Base-by-base conservation (phyloP, 1,140 invertebrate genomes). In the Laupala kohalensis region DNA sequence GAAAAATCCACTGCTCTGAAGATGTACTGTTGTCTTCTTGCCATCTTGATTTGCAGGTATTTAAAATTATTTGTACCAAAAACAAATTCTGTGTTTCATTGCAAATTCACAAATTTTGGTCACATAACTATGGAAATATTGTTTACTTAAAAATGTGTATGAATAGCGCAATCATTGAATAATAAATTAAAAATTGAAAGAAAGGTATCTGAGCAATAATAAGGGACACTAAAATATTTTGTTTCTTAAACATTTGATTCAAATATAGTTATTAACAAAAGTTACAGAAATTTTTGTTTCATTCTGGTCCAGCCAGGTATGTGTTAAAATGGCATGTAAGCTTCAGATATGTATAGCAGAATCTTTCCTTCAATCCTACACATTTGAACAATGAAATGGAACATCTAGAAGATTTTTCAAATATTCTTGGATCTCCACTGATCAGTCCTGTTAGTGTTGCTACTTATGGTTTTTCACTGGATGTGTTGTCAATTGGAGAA, bases 291-390 rank as follows among this genome's bases (percentile, higher is more conserved):
- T 28, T 19, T 6, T 28, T 68, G 13, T 26, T 26, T 19, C 4
- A 12, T 67, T 28, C 26, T 28, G 29, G 67, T 28, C 29, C 27
- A 29, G 67, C 28, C 13, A n/a, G 66, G 15, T 28, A n/a, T 68
- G 15, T 23, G 25, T 26, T 26, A 25, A 26, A 25, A 13, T 12
- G 12, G 65, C 65, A 13, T 26, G 12, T 9, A 37, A 37, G 67
- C 27, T 28, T 28, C 13, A 67, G 67, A 68, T 68, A 68, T 68
- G 67, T 68, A 30, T 68, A 5, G 67, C 67, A 30, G 67, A 28
- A 68, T 23, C 67, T 6, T 68, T 30, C 28, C 19, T 9, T 23
- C 29, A 28, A n/a, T 68, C 23, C 28, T 28, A 67, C 27, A 30
- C 67, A 28, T 15, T 68, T 28, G 29, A 26, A 68, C 23, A n/a